Evolutionary conservation across 2,113 vertebrate species (phyloP), one percentile per base, ranked within the genome.

Genomic region (Grammomys dolichurus): DNA sequence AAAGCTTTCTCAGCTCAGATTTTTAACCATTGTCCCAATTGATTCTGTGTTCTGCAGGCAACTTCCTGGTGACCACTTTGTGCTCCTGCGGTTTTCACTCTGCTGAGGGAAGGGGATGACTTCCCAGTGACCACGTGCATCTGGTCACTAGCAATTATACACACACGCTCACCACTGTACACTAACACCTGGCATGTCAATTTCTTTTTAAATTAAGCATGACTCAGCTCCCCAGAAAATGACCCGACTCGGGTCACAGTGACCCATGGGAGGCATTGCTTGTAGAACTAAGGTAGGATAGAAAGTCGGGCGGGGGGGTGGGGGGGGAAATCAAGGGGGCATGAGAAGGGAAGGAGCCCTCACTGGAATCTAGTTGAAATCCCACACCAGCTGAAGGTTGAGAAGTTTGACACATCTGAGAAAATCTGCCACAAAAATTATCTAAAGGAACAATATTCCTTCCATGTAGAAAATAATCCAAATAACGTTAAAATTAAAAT

Each of bases 161-260:
- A 20, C 5, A 4, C 16, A 73, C 14, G 5, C 58, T 82, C 48
- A 85, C 13, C n/a, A 13, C 7, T 24, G 10, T 1, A 51, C n/a
- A 20, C 58, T 48, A 56, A 65, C 10, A 90, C n/a, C 11, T 31
- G 60, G 26, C 40, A 70, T n/a, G 85, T 46, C 85, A 58, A 43
- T 36, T 28, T 90, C 81, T 92, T 70, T 93, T 67, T 67, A 69
- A n/a, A 22, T 9, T 85, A 48, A 86, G 24, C 48, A 7, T 90
- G 89, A 95, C 36, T 95, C 81, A 73, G 1, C 28, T 77, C 13
- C n/a, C 65, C 28, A 31, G 51, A 65, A 92, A 92, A 93, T 17
- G 48, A 93, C 24, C 24, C 48, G 19, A 56, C 22, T 63, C 93
- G 31, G 31, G 40, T 94, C 78, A 60, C 17, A 51, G 73, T 31